These are phyloP conservation scores for Trachelus troglodyta DNA, from an alignment of 2,888 invertebrate species.

Conservation along the genomic window DNA sequence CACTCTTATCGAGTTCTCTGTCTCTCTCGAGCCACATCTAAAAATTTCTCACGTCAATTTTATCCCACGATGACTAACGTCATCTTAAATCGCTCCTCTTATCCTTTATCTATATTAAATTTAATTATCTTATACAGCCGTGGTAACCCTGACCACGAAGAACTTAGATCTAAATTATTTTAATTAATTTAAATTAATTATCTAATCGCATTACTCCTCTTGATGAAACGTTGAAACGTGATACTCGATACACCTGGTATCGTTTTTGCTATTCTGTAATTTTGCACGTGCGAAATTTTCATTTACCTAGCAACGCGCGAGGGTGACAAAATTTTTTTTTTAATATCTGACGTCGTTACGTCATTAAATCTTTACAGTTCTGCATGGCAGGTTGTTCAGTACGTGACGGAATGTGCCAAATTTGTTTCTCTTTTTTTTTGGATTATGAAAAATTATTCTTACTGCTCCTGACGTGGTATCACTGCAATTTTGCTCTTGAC, in stretches of 20 bases:
- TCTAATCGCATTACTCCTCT: neutral
- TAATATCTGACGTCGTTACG: neutral
- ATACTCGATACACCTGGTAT: neutral
- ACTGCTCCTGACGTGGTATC: neutral
- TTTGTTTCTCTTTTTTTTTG: neutral
- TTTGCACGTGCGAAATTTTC: neutral
- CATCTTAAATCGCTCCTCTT: neutral
- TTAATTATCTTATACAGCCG: slow-evolving; percentile 17
- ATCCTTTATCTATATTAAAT: neutral
- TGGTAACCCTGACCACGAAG: slow-evolving; percentile 17
- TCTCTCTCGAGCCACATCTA: neutral
- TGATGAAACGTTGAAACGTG: neutral
- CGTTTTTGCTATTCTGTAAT: neutral
- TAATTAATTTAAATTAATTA: slow-evolving; percentile 9
- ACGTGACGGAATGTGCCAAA: neutral
- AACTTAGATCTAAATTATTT: slow-evolving; percentile 17
- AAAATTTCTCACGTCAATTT: neutral
- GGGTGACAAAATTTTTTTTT: neutral
- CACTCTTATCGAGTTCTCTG: neutral
- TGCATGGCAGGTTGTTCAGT: neutral
- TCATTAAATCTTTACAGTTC: neutral
- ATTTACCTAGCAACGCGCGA: neutral
- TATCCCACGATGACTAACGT: neutral
- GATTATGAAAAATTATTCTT: neutral
- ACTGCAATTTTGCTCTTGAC: neutral